Evolutionary conservation across 2,888 invertebrate genomes (phyloP), one percentile per base, ranked within the genome.

Genomic region (Syrphus vitripennis): DNA sequence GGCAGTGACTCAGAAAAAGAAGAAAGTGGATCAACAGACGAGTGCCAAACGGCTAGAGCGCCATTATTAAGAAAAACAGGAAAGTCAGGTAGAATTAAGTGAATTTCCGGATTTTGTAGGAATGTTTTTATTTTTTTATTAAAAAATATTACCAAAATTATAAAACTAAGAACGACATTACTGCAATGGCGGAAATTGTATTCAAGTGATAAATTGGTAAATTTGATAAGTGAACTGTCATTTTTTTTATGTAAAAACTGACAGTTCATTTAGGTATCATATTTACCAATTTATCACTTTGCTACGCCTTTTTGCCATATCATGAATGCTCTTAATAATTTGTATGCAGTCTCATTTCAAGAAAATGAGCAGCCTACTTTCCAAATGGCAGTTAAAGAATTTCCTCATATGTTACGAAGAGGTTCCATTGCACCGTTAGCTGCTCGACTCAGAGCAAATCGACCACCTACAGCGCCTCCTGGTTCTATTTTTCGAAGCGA

Each of bases 1-100:
- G 95, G 94, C 45, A 95, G 95, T 89, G 95, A 95, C 76, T 93
- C 93, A 21, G 95, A 95, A 88, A 93, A 93, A 12, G 93, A 93
- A 77, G 92, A 92, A 2, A 88, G 53, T 55, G 24, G 89, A 4
- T 55, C 84, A 12, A 67, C 84, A 57, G 90, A 90, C 34, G 89
- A 88, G 14, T 89, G 89, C 86, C 90, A 90, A n/a, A 87, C 89
- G 34, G 89, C 89, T 26, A 88, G 91, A 45, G 90, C 91, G 1
- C 92, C 92, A 34, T 88, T 90, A 31, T 59, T 93, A 53, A 89
- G 92, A 29, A 93, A 92, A 89, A 89, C 91, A 59, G 93, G 93
- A 24, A 92, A 93, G 90, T 92, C 92, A 82, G 92, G 92, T 92
- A 89, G 6, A 29, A 29, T n/a, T n/a, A n/a, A n/a, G n/a, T n/a